Base-by-base conservation (phyloP, 1,140 invertebrate species). In the Diabrotica virgifera region DNA sequence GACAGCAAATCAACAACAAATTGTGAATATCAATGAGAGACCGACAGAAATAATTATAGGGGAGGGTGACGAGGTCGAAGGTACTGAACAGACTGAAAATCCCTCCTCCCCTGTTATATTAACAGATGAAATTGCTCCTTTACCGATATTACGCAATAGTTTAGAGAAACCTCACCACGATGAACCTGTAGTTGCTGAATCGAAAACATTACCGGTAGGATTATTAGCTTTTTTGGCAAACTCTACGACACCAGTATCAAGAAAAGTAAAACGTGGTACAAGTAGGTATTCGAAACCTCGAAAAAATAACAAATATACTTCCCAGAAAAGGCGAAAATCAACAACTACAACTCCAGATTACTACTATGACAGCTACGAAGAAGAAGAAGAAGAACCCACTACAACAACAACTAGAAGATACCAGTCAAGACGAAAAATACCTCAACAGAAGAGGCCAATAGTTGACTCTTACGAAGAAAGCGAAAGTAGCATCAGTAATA, bases 291-390 rank as follows among this genome's bases (percentile, higher is more conserved):
- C n/a, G 13, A 36, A 59, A n/a, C 9, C 46, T 7, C 36, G 53
- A 56, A 66, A 62, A n/a, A 62, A 59, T n/a, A 54, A 62, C 54
- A 54, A 46, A 13, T 46, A 57, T 37, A 53, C 37, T 35, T 62
- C 12, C 40, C 60, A 62, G n/a, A 53, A 63, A 13, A 63, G 38
- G 9, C 24, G 62, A 24, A 24, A 24, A 12, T 53, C 61, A 59
- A 63, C 57, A 5, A 63, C 61, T 59, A 60, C 57, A 12, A 50
- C 58, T 50, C 59, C 53, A 53, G 55, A 62, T 40, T 61, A 67
- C 36, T 63, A 67, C 35, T 40, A 61, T 35, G 65, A 66, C 35
- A 62, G 55, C 38, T 62, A 66, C 35, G 65, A 62, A n/a, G 53
- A 57, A 35, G 24, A 6, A 13, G 65, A 62, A n/a, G 53, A 57